Evolutionary conservation across 53 echinoderm and acorn worm genomes (phyloP), one percentile per base, ranked within the genome.

Genomic region (Echinometra lucunter): DNA sequence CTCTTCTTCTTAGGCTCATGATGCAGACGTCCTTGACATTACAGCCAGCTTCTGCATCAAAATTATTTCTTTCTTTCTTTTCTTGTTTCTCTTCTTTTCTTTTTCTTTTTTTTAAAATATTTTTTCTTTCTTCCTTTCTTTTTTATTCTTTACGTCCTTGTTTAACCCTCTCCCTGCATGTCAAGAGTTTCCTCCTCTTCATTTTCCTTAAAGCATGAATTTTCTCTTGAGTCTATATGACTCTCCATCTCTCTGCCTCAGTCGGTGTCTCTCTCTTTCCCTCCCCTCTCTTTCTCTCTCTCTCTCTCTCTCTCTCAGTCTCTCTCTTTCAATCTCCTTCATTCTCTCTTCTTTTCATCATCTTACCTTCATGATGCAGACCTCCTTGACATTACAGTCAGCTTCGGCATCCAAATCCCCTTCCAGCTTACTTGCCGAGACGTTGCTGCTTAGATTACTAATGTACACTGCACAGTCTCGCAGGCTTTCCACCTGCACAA

Each of bases 321-420:
- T 37, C 83, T 82, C 2, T 82, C 45, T 18, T 7, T 82, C 82
- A 0, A 7, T 38, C 83, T 45, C 83, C 44, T 44, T 44, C 9
- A 37, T 23, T 45, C 45, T 44, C 3, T 44, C 83, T 21, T 32
- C 44, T 16, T 88, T 16, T 53, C 25, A 3, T 38, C 70, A 1
- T 56, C 66, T 89, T 90, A 96, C 97, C 97, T 96, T 96, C 95
- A 97, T 95, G 53, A 97, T 94, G 85, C 97, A 97, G 82, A 97
- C 95, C 82, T 97, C 96, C 56, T 92, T 92, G 56, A 97, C 91
- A 30, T 58, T 57, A 60, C 97, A 97, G 95, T 97, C 97, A 57
- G 97, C 97, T 89, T 97, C 97, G 1, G 93, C 78, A 37, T 97
- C 97, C 5, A 97, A 85, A 47, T 95, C 97, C 11, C 97, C 97